Evolutionary conservation across 1,140 invertebrate genomes (phyloP).

Genomic region (Caerostris extrusa): DNA sequence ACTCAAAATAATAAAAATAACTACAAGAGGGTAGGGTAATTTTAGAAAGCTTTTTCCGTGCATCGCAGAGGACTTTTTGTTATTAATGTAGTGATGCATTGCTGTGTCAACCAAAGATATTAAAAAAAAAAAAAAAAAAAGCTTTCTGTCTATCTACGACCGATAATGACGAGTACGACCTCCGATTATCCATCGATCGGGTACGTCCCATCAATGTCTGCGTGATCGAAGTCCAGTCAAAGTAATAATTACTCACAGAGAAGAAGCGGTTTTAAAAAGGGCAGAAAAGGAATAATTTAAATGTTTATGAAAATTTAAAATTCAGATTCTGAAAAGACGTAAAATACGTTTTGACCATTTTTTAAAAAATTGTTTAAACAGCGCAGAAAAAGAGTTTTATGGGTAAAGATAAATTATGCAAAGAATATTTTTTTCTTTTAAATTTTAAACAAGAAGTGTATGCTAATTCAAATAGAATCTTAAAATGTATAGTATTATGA

Average conservation of each 20-base stretch:
- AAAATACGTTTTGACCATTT: no score
- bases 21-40: neutral
- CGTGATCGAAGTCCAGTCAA: neutral
- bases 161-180: conserved; percentile 29
- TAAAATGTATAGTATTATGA: no score
- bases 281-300: neutral
- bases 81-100: conserved; percentile 40
- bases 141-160: neutral
- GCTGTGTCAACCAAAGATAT: conserved; percentile 14
- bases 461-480: no score
- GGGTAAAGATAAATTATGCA: no score
- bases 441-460: no score
- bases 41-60: neutral
- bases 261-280: neutral
- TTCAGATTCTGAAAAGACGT: neutral
- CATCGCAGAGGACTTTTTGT: neutral
- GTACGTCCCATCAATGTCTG: conserved; percentile 1
- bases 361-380: no score
- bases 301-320: neutral
- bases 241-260: neutral
- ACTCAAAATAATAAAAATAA: neutral
- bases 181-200: conserved; percentile 39
- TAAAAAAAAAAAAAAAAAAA: neutral
- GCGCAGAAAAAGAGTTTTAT: no score
- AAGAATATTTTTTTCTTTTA: no score